Percentiles rank a stretch among this genome's conserved stretches.
Conservation (phyloP, 1,140 invertebrate species). For the Drosophila equinoxialis region DNA sequence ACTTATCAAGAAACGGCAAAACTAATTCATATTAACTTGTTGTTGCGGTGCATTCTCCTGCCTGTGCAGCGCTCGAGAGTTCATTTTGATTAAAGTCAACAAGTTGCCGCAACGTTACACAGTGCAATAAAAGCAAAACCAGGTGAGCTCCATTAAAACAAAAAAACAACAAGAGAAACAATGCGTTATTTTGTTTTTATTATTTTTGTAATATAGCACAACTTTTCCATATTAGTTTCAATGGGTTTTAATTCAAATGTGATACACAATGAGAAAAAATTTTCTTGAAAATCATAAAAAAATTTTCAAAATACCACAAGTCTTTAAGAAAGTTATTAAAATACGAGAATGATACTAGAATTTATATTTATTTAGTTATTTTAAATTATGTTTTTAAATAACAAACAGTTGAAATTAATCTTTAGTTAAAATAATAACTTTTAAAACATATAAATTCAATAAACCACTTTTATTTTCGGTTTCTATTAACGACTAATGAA, state of each 20-base stretch:
- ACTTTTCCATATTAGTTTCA: neutral
- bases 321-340: too few species aligned
- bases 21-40: constrained; percentile 71
- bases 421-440: too few species aligned
- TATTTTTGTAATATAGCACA: neutral
- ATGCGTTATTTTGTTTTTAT: neutral
- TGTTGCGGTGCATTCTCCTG: constrained; percentile 39
- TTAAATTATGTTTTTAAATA: too few species aligned
- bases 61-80: constrained; percentile 43
- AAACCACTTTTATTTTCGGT: too few species aligned
- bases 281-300: too few species aligned
- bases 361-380: too few species aligned
- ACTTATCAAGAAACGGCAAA: constrained; percentile 31
- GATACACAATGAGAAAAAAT: neutral
- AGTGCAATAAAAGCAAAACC: constrained; percentile 27
- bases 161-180: constrained; percentile 17
- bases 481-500: too few species aligned
- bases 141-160: constrained; percentile 59
- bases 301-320: too few species aligned
- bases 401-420: too few species aligned
- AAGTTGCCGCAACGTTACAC: constrained; percentile 66
- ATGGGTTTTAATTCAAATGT: neutral
- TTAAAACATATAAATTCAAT: too few species aligned
- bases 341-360: too few species aligned
- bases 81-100: constrained; percentile 78